A percentile compares a stretch with the other conserved stretches of the same genome.
phyloP scores from a whole-genome alignment of 2,797 vertebrate genomes.

The Molothrus ater region DNA sequence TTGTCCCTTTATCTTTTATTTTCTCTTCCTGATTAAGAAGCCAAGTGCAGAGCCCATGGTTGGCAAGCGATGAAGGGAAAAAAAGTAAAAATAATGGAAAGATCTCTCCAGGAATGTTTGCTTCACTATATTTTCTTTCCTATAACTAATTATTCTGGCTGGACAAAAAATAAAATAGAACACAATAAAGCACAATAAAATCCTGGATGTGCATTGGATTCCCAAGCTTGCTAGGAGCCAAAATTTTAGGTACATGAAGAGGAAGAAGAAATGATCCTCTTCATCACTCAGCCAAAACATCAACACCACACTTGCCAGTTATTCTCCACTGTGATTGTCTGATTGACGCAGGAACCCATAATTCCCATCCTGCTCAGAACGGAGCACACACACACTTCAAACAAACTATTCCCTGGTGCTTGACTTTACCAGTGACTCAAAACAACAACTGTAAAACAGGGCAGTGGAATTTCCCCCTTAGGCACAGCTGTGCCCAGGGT shows the following conservation, averaged over 20 bases:
- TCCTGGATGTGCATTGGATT: background rate
- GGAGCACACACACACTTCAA: background rate
- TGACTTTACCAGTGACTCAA: constrained; percentile 9
- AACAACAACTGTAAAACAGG: background rate
- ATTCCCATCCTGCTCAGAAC: background rate
- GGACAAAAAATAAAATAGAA: constrained; percentile 48
- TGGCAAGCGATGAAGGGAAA: constrained; percentile 66
- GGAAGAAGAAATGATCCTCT: constrained; percentile 6
- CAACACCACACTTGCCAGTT: background rate
- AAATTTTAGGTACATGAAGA: constrained; percentile 13
- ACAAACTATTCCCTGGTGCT: background rate
- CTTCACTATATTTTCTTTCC: constrained; percentile 65
- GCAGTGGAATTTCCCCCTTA: background rate
- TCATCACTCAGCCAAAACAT: background rate
- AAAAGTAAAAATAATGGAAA: constrained; percentile 50
- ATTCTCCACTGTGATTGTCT: background rate
- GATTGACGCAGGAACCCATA: background rate
- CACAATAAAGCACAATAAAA: constrained; percentile 9
- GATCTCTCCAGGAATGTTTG: constrained; percentile 44
- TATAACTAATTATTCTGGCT: constrained; percentile 71
- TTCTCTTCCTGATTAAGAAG: constrained; percentile 56
- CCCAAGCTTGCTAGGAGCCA: constrained; percentile 3
- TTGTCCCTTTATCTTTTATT: constrained; percentile 40
- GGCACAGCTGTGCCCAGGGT: background rate
- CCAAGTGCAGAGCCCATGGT: background rate